Base-by-base conservation (phyloP, 2,888 invertebrate species). In the Campoletis raptor region DNA sequence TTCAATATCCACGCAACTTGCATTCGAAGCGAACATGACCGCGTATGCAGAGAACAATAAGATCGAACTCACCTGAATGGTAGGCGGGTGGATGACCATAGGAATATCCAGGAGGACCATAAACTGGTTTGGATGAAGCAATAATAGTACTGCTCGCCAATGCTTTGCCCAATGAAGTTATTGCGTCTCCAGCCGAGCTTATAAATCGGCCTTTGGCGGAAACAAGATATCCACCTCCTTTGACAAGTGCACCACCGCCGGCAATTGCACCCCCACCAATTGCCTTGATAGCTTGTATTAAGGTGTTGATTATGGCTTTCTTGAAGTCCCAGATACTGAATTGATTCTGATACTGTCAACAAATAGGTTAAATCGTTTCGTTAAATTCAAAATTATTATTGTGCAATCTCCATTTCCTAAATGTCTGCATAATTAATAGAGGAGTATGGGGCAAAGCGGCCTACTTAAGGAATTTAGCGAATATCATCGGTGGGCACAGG, bases 181-280 rank as follows among this genome's bases (percentile, higher is more conserved):
- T 97, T 8, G 96, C 97, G 88, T 98, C 98, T 4, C 98, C 98
- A 90, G 97, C 97, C 30, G 96, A 96, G 18, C 96, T 96, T 83
- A 98, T 96, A 72, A 97, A 95, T 91, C 96, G 95, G 36, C 96
- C 97, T 89, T 96, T 96, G 15, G 96, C 96, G 30, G 96, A 95
- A 37, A 96, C 94, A 24, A 96, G 94, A 90, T 96, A 96, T 15
- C 98, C 98, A 79, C 98, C 96, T 64, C 98, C 98, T 94, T 98
- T 98, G 90, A 98, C 97, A 42, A 98, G 95, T 93, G 98, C 97
- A 0, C 98, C 98, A 92, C 98, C 98, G n/a, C 98, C 95, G 40
- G 98, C 98, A 4, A 98, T 96, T 12, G 98, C 97, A 72, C 98
- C 98, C 12, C 98, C 98, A 10, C 98, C 97, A 87, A 98, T 97